Conservation (phyloP, 2,113 vertebrate genomes). For the Machaerirhynchus nigripectus region DNA sequence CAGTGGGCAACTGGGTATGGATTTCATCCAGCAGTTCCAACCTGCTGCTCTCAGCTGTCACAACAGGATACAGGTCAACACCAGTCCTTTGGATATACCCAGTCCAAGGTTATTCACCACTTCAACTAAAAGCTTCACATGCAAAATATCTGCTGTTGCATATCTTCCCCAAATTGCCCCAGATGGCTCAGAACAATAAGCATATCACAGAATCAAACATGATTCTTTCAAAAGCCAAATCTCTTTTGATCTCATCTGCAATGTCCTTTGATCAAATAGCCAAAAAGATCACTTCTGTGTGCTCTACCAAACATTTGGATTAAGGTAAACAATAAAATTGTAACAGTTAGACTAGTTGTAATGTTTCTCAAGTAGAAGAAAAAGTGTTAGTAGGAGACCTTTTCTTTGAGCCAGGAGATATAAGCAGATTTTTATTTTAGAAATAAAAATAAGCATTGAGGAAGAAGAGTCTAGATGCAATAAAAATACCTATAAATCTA, state of each 20-base stretch:
- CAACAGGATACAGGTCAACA: conserved; percentile 38
- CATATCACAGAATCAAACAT: background rate
- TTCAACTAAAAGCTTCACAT: background rate
- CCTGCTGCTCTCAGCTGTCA: conserved; percentile 58
- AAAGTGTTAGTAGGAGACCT: background rate
- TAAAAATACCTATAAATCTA: background rate
- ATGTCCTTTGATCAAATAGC: background rate
- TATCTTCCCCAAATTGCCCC: background rate
- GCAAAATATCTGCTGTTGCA: background rate
- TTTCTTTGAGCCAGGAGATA: background rate
- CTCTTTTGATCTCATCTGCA: background rate
- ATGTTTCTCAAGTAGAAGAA: background rate
- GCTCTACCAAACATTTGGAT: background rate
- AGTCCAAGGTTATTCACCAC: conserved; percentile 23
- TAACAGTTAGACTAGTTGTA: background rate
- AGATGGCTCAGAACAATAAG: background rate
- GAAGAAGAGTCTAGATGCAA: background rate
- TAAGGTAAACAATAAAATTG: background rate
- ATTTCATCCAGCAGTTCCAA: conserved; percentile 58
- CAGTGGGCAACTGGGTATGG: conserved; percentile 34
- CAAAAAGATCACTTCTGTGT: background rate
- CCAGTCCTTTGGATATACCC: background rate
- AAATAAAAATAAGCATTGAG: background rate
- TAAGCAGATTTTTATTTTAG: background rate
- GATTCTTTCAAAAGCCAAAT: background rate